Evolutionary conservation across 2,797 vertebrate species (phyloP).

Genomic region (Acestrorhynchus altus): DNA sequence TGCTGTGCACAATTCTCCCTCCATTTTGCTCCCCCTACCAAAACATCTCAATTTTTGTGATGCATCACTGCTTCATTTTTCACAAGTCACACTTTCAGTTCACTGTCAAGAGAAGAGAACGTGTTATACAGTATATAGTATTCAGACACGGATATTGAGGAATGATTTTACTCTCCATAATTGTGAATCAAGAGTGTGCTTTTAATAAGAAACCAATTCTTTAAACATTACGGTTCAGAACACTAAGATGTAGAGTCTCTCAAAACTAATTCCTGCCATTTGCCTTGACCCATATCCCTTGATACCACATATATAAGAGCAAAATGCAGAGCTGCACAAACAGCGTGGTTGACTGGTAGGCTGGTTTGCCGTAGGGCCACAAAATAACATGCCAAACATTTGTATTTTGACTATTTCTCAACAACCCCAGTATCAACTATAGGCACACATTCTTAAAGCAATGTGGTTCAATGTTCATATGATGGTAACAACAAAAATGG

Average conservation of each 20-base stretch:
- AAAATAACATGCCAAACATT: background rate
- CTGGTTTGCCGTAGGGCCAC: background rate
- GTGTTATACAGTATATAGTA: slow-evolving; percentile 1
- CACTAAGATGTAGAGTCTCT: background rate
- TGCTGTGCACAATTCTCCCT: slow-evolving; percentile 48
- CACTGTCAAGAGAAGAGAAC: slow-evolving; percentile 20
- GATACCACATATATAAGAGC: background rate
- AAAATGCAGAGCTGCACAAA: background rate
- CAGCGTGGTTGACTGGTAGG: background rate
- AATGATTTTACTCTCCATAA: too few species aligned
- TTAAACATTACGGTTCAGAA: background rate
- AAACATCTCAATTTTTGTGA: slow-evolving; percentile 50
- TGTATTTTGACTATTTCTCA: slow-evolving; percentile 13
- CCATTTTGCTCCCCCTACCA: slow-evolving; percentile 43
- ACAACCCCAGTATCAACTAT: slow-evolving; percentile 2
- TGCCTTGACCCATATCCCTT: background rate
- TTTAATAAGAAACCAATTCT: background rate
- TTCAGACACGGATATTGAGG: too few species aligned
- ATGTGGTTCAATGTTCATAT: slow-evolving; percentile 35
- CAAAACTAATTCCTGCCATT: background rate
- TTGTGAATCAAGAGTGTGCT: slow-evolving; percentile 19
- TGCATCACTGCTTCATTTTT: slow-evolving; percentile 46
- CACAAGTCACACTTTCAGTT: slow-evolving; percentile 28
- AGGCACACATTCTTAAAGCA: too few species aligned
- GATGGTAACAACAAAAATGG: slow-evolving; percentile 26